Evolutionary conservation across 2,888 invertebrate genomes (phyloP).

Genomic region (Cryptus armator): DNA sequence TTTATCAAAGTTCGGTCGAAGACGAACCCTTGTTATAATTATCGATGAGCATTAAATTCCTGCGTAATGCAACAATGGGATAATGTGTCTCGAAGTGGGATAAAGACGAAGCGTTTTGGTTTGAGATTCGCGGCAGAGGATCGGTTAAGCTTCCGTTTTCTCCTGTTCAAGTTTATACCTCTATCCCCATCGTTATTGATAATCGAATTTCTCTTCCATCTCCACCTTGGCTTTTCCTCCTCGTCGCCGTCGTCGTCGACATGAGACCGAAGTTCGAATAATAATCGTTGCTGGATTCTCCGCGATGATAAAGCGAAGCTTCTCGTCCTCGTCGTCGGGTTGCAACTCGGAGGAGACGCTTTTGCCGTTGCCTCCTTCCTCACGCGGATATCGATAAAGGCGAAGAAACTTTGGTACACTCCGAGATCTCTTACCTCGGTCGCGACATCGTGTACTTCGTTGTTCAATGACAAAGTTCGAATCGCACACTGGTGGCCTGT

Average conservation of each 20-base stretch:
- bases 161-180: constrained; percentile 34
- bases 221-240: constrained; percentile 15
- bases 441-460: constrained; percentile 23
- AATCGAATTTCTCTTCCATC: constrained; percentile 33
- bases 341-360: background rate
- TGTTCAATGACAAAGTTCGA: constrained; percentile 52
- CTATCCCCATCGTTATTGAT: constrained; percentile 32
- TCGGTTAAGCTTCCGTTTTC: constrained; percentile 7
- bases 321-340: constrained; percentile 19
- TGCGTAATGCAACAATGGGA: background rate
- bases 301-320: constrained; percentile 48
- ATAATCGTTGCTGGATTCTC: constrained; percentile 52
- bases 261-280: constrained; percentile 45
- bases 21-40: background rate
- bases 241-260: constrained; percentile 1
- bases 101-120: background rate
- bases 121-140: background rate
- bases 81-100: background rate
- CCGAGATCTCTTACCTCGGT: background rate
- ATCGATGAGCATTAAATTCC: background rate
- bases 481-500: constrained; percentile 22
- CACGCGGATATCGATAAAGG: constrained; percentile 54
- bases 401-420: constrained; percentile 52
- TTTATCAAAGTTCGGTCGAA: background rate
- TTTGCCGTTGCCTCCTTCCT: constrained; percentile 12